Evolutionary conservation across 1,140 invertebrate genomes (phyloP), one percentile per base, ranked within the genome.

Genomic region (Eulimnadia texana): DNA sequence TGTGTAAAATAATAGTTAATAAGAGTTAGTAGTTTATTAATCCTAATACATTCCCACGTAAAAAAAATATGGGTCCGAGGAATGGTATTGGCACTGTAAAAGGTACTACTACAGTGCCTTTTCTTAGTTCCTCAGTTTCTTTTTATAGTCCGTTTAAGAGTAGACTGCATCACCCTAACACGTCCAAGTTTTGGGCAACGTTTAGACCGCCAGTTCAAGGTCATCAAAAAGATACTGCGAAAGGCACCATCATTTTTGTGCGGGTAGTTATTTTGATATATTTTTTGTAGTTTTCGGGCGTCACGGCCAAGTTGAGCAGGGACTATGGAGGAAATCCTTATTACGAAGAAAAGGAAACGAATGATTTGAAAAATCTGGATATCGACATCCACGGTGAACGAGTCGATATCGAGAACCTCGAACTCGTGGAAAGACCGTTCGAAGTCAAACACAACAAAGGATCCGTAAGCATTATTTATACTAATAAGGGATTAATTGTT

Each of bases 391-490:
- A 22, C 28, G 55, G 55, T 22, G 25, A 29, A 1, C 16, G 22
- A 57, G 55, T 29, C 20, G 55, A 27, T 33, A 33, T 57, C 55
- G 25, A 33, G 20, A 20, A 57, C 22, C 33, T 33, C 3, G 27
- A 29, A 3, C 28, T 29, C 24, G 24, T 57, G 27, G 27, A 29
- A 16, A 29, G 25, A 28, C 23, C 55, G 27, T 57, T 57, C 20
- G 55, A 27, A 3, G 55, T 42, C 55, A 57, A 28, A 3, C 28
- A 29, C 24, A 33, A 57, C 28, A 29, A 28, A 28, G 55, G 55
- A 57, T 57, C 28, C 24, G 55, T 57, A 3, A 57, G 55, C 29
- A 22, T 57, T 33, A 57, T 29, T 29, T 28, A 23, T 16, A 29
- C 20, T 9, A 10, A 20, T n/a, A 10, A 2, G 55, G 3, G 52